Percentiles rank a stretch among this genome's conserved stretches.
Evolutionary conservation across 2,797 vertebrate species (phyloP).

Genomic region (Eulemur rubriventer): DNA sequence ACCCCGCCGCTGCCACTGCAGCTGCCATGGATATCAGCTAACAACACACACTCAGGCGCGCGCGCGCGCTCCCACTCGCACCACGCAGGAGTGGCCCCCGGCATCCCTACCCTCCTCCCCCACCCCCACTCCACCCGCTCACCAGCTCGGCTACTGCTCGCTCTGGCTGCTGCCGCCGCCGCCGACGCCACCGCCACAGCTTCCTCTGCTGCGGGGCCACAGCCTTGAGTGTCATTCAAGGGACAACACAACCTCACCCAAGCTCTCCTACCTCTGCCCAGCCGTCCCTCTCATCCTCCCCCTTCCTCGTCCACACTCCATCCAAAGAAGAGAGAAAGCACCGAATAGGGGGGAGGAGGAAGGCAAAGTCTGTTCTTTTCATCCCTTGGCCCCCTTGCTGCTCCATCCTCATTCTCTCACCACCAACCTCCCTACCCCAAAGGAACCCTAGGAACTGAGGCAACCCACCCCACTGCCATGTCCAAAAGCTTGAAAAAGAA

Average conservation of each 20-base stretch:
- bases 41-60: slow-evolving; percentile 67
- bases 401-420: slow-evolving; percentile 38
- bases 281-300: slow-evolving; percentile 71
- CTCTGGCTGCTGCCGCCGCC: slow-evolving; percentile 47
- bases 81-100: slow-evolving; percentile 76
- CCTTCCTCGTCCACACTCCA: slow-evolving; percentile 71
- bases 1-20: slow-evolving; percentile 79
- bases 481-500: slow-evolving; percentile 97
- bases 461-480: slow-evolving; percentile 89
- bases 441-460: slow-evolving; percentile 61
- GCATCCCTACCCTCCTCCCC: slow-evolving; percentile 70
- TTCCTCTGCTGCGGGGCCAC: slow-evolving; percentile 79
- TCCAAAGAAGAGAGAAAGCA: slow-evolving; percentile 80
- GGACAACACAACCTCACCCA: slow-evolving; percentile 74
- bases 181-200: slow-evolving; percentile 52
- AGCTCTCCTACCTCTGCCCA: slow-evolving; percentile 66
- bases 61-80: slow-evolving; percentile 73
- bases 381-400: slow-evolving; percentile 60
- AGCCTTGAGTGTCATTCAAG: slow-evolving; percentile 76
- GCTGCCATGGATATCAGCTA: slow-evolving; percentile 86
- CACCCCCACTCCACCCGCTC: slow-evolving; percentile 67
- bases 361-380: slow-evolving; percentile 82
- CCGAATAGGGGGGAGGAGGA: slow-evolving; percentile 58
- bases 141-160: slow-evolving; percentile 56
- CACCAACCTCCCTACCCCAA: background rate